A percentile compares a stretch with the other conserved stretches of the same genome.
These are phyloP conservation scores for Macroglossus sobrinus DNA, from an alignment of 2,113 vertebrate species.

Conservation along the genomic window DNA sequence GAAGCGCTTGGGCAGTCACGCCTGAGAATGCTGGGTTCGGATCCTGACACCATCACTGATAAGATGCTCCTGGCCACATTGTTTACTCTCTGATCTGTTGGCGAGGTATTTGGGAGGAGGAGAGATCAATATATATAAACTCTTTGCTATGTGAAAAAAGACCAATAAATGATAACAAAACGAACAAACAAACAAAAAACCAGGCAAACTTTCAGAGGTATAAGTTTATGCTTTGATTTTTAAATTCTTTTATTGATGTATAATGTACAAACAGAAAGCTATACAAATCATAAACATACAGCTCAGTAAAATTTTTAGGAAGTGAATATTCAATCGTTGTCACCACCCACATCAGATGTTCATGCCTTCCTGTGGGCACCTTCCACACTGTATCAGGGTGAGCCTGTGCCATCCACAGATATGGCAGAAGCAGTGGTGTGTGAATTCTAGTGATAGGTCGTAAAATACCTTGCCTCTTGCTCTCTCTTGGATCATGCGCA, in stretches of 20 bases:
- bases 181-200: too few relatives aligned
- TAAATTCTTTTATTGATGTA: neutral
- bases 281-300: neutral
- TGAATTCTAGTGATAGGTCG: too few relatives aligned
- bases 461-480: too few relatives aligned
- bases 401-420: neutral
- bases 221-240: neutral
- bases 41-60: too few relatives aligned
- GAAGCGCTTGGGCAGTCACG: neutral
- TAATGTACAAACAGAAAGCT: neutral
- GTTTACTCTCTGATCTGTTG: too few relatives aligned
- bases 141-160: neutral
- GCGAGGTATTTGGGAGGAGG: too few relatives aligned
- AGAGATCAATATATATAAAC: neutral
- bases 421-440: neutral
- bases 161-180: neutral
- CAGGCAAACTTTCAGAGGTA: neutral
- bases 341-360: neutral
- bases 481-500: too few relatives aligned
- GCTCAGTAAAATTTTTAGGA: neutral
- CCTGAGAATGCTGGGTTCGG: too few relatives aligned
- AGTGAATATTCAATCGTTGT: too few relatives aligned
- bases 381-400: neutral
- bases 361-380: fast-evolving
- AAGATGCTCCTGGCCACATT: too few relatives aligned